These are phyloP conservation scores for Bucco capensis DNA, from an alignment of 2,113 vertebrate genomes.

Conservation along the genomic window DNA sequence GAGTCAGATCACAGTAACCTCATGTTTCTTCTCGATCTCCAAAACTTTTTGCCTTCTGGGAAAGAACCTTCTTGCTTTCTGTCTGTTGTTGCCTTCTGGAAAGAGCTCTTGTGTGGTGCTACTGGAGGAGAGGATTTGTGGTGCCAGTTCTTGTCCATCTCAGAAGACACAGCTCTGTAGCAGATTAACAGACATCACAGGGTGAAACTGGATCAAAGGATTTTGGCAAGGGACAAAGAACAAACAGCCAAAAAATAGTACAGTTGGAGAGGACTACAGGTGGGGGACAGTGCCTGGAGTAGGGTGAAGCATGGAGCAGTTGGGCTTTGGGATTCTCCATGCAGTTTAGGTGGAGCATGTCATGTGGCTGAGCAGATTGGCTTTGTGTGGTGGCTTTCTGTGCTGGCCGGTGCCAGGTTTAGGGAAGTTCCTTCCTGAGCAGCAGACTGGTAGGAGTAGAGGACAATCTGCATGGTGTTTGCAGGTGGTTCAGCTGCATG, in stretches of 20 bases:
- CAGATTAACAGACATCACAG: background rate
- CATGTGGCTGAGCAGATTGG: background rate
- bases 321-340: background rate
- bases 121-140: background rate
- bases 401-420: background rate
- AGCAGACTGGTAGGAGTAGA: background rate
- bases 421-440: background rate
- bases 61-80: too few relatives aligned
- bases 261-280: background rate
- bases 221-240: background rate
- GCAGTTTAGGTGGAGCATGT: background rate
- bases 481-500: background rate
- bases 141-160: background rate
- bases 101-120: background rate
- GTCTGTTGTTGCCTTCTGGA: background rate
- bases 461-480: background rate
- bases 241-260: background rate
- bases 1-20: background rate
- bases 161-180: background rate
- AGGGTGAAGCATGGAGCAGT: background rate
- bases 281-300: background rate
- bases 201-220: background rate
- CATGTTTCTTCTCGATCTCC: background rate
- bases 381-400: background rate
- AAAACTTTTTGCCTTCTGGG: background rate